These are phyloP conservation scores for Eucera pruinosa DNA, from an alignment of 2,888 invertebrate species.

Conservation along the genomic window DNA sequence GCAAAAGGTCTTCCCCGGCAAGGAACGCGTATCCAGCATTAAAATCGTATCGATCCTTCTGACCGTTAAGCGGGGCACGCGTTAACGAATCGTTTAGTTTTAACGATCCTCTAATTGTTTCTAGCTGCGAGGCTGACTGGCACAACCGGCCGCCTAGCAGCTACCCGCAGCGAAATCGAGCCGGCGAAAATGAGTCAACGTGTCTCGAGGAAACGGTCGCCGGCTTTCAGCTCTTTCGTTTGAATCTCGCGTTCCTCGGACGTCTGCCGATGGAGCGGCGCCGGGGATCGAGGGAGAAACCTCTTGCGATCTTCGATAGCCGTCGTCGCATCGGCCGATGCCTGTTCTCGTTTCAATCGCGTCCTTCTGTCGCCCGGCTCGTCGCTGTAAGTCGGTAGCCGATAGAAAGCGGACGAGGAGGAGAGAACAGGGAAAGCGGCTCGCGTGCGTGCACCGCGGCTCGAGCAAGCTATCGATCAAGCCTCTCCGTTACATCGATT, in stretches of 20 bases:
- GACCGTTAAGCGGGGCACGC: conserved; percentile 30
- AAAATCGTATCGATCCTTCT: conserved; percentile 35
- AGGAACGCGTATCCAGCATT: conserved; percentile 27
- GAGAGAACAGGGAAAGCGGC: too few species aligned
- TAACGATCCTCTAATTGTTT: conserved; percentile 52
- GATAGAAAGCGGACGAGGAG: conserved; percentile 66
- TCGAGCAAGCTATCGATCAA: conserved; percentile 67
- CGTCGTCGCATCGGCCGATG: too few species aligned
- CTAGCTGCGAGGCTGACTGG: conserved; percentile 1
- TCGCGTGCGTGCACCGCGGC: too few species aligned
- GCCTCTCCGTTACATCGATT: not conserved
- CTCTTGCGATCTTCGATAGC: too few species aligned
- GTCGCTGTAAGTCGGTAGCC: too few species aligned
- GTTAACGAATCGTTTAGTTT: conserved; percentile 50
- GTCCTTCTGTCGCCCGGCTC: conserved; percentile 60
- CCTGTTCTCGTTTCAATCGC: conserved; percentile 65
- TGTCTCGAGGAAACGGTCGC: conserved; percentile 6
- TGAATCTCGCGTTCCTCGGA: conserved; percentile 33
- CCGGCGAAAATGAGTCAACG: conserved; percentile 47
- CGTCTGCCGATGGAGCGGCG: conserved; percentile 37
- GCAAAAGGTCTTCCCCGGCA: too few species aligned
- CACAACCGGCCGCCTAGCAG: too few species aligned
- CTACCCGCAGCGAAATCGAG: conserved; percentile 13
- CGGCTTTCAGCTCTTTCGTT: too few species aligned
- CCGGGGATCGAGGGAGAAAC: not conserved